These are phyloP conservation scores for Petrocephalus zakoni DNA, from an alignment of 2,113 vertebrate species.

Conservation along the genomic window DNA sequence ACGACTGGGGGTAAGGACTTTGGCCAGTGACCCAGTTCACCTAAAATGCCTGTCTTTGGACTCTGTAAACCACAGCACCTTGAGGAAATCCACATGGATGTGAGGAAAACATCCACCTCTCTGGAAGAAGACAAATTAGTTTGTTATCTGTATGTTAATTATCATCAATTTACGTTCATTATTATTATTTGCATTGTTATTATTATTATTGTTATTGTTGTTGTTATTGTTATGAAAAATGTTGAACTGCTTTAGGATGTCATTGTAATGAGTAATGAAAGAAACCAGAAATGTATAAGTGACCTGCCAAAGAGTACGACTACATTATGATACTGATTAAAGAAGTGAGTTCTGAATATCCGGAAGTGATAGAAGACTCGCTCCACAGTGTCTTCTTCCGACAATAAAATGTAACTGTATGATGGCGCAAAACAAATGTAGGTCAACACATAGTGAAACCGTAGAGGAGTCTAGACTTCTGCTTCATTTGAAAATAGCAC, in stretches of 20 bases:
- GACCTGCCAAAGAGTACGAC: not conserved
- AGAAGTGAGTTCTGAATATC: not conserved
- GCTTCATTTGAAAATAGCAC: constrained; percentile 3
- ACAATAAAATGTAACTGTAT: not conserved
- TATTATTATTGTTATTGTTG: not conserved
- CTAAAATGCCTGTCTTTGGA: not conserved
- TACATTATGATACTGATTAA: not conserved
- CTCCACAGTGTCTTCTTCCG: not conserved
- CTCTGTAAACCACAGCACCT: not conserved
- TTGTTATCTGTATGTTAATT: not conserved
- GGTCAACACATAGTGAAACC: not conserved
- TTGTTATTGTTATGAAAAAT: too few species aligned
- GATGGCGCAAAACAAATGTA: constrained; percentile 3
- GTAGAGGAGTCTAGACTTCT: not conserved
- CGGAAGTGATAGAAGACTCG: not conserved
- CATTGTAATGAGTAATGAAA: not conserved
- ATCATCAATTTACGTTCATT: not conserved
- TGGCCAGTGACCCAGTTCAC: not conserved
- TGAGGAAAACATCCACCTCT: not conserved
- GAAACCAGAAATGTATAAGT: not conserved
- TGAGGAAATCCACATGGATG: not conserved
- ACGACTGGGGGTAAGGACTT: not conserved
- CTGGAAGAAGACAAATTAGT: not conserved
- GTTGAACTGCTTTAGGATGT: not conserved
- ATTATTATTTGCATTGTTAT: not conserved